Percentiles rank a stretch among this genome's conserved stretches.
Evolutionary conservation across 2,797 vertebrate genomes (phyloP).

Genomic region (Sebastes iracundus): DNA sequence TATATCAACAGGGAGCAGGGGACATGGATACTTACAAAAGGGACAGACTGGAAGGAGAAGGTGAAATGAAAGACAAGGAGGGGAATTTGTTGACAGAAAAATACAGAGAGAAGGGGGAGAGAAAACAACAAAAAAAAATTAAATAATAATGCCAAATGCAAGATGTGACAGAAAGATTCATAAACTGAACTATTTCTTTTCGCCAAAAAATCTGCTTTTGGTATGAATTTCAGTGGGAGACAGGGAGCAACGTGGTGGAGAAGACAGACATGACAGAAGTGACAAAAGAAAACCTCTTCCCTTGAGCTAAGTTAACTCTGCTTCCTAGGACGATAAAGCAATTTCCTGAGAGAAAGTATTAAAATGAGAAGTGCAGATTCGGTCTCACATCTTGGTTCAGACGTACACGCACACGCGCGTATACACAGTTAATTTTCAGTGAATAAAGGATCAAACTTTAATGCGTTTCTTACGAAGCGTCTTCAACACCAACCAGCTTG

Average conservation of each 20-base stretch:
- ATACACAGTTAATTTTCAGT: conserved; percentile 25
- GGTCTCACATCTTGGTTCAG: conserved; percentile 18
- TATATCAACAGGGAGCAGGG: conserved; percentile 9
- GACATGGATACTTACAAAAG: conserved; percentile 68
- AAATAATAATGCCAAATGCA: conserved; percentile 16
- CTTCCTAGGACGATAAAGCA: conserved; percentile 45
- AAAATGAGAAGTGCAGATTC: conserved; percentile 35
- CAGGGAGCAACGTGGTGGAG: conserved; percentile 9
- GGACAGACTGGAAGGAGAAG: conserved; percentile 49
- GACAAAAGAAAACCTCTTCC: conserved; percentile 42
- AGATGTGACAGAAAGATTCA: conserved; percentile 13
- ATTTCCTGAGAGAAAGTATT: conserved; percentile 60
- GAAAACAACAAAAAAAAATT: conserved; percentile 22
- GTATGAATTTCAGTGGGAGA: conserved; percentile 11
- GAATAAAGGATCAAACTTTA: conserved; percentile 19
- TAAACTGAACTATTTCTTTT: conserved; percentile 6
- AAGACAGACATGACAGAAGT: conserved; percentile 24
- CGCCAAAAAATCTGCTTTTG: background rate
- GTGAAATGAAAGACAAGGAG: conserved; percentile 8
- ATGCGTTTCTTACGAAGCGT: conserved; percentile 10
- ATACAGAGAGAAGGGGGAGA: conserved; percentile 7
- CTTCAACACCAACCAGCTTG: background rate
- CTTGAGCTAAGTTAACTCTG: conserved; percentile 43
- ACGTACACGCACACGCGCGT: background rate
- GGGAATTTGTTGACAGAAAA: background rate